Conservation (phyloP, 2,888 invertebrate species). For the Scaptomyza cyrtandrae region DNA sequence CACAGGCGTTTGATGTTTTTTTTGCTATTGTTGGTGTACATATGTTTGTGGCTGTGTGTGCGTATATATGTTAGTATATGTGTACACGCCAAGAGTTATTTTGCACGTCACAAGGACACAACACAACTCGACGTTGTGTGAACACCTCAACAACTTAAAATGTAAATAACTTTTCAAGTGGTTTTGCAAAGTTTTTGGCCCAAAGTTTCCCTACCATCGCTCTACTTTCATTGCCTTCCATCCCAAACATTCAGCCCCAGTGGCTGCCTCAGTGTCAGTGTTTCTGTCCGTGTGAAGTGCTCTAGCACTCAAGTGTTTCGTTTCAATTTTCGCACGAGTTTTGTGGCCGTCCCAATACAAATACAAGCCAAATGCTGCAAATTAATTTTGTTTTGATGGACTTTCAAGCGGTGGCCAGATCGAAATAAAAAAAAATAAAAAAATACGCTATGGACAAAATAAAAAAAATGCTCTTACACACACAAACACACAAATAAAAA, state of each 20-base stretch:
- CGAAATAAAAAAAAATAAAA: background rate
- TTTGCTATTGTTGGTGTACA: slow-evolving; percentile 11
- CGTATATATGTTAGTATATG: slow-evolving; percentile 29
- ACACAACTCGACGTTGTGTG: slow-evolving; percentile 78
- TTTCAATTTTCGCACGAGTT: slow-evolving; percentile 74
- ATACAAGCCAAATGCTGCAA: slow-evolving; percentile 69
- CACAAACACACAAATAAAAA: too few relatives aligned
- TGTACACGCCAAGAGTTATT: slow-evolving; percentile 72
- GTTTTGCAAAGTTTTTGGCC: slow-evolving; percentile 77
- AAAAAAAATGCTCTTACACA: slow-evolving; percentile 15
- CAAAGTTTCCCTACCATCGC: slow-evolving; percentile 46
- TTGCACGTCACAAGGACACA: slow-evolving; percentile 78
- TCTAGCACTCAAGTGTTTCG: slow-evolving; percentile 74
- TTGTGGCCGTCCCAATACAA: slow-evolving; percentile 64
- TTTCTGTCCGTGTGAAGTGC: slow-evolving; percentile 62
- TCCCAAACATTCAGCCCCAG: slow-evolving; percentile 16
- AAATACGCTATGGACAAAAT: slow-evolving; percentile 2
- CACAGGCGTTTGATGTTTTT: slow-evolving; percentile 33
- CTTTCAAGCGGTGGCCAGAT: slow-evolving; percentile 61
- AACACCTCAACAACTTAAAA: slow-evolving; percentile 80
- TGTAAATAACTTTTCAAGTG: slow-evolving; percentile 80
- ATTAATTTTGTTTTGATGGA: slow-evolving; percentile 79
- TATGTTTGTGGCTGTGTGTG: slow-evolving; percentile 3
- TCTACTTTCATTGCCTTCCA: background rate
- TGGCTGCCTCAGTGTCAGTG: slow-evolving; percentile 46